phyloP scores from a whole-genome alignment of 2,888 invertebrate genomes.

The Torymus texanus region DNA sequence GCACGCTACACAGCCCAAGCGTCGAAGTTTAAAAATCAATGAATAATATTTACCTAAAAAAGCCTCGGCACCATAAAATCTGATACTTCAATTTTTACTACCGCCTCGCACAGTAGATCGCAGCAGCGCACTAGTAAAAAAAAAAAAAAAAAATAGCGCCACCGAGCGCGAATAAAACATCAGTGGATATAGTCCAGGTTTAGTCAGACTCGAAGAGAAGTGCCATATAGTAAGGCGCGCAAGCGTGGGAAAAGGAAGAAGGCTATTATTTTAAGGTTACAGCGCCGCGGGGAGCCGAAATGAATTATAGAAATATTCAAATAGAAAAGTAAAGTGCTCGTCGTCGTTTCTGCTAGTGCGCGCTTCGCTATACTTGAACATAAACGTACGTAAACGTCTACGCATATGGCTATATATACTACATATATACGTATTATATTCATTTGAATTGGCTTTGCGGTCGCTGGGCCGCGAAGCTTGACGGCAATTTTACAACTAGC shows the following conservation, averaged over 20 bases:
- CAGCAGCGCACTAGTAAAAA: not conserved
- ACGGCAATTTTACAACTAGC: conserved; percentile 42
- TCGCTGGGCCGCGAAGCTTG: not conserved
- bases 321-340: not conserved
- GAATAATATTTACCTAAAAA: conserved; percentile 40
- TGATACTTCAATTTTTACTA: conserved; percentile 26
- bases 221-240: no score
- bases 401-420: no score
- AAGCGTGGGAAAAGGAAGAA: not conserved
- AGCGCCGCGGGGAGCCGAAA: no score
- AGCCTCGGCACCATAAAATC: conserved; percentile 18
- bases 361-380: no score
- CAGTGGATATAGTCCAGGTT: conserved; percentile 5
- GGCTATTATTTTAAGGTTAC: conserved; percentile 3
- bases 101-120: not conserved
- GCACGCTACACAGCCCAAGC: not conserved
- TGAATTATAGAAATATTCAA: not conserved
- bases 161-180: not conserved
- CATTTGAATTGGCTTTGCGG: not conserved
- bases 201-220: conserved; percentile 2
- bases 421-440: no score
- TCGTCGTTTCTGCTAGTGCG: no score
- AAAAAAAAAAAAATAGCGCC: conserved; percentile 1
- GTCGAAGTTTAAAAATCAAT: conserved; percentile 36
- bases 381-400: no score